Evolutionary conservation across 2,888 invertebrate genomes (phyloP), one percentile per base, ranked within the genome.

Genomic region (Drepana falcataria): DNA sequence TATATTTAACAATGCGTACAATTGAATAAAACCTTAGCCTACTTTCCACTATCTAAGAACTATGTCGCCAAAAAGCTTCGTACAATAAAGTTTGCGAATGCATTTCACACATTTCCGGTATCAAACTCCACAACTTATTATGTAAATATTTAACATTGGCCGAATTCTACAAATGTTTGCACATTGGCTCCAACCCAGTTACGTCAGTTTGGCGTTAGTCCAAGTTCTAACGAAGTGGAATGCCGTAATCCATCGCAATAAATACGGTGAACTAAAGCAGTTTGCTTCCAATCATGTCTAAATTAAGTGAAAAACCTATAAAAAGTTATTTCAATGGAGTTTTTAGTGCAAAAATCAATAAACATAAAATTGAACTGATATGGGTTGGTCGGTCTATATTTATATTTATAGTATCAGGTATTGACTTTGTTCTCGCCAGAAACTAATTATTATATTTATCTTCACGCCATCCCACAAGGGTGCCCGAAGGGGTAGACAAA

Each of bases 161-260:
- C 7, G 41, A 41, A 41, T 41, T 41, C 41, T 7, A 6, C 41
- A 41, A 41, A 41, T 41, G 41, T 41, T 41, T 41, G 41, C 7
- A 41, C 41, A 6, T 41, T 7, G 41, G 41, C 41, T 6, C 41
- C 41, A 7, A 41, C 41, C 41, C 37, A 41, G 41, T 7, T 7
- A 41, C 41, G 6, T 6, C 7, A 41, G 51, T 49, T 9, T 47
- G 35, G 44, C 58, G 37, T 55, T n/a, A 51, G 48, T 55, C 56
- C 3, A 49, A 41, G 52, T 59, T 56, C 59, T 59, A 55, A 67
- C 58, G 53, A 63, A 64, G 61, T 61, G 53, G 59, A 48, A 53
- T 48, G 51, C 57, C 55, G 48, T 47, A 37, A 68, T 71, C 57
- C 63, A 66, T 66, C 63, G 66, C 62, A 59, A 65, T 64, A 57